Evolutionary conservation across 2,888 invertebrate genomes (phyloP).

Genomic region (Diaprepes abbreviatus): DNA sequence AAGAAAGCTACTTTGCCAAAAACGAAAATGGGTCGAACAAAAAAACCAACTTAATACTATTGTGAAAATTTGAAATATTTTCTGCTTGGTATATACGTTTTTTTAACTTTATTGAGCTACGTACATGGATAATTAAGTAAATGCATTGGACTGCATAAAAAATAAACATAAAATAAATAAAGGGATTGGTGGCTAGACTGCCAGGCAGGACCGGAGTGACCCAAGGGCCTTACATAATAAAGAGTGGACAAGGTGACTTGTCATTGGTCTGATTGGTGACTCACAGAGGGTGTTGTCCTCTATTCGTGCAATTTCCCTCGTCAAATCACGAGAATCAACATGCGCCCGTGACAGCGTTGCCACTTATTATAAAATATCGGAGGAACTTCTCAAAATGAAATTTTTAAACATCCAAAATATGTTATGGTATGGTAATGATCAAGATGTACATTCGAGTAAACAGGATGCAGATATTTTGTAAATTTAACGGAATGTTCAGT

Average conservation of each 20-base stretch:
- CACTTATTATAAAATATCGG: background rate
- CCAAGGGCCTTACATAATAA: slow-evolving; percentile 48
- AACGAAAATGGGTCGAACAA: slow-evolving; percentile 29
- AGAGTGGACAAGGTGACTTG: slow-evolving; percentile 68
- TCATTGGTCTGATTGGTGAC: slow-evolving; percentile 69
- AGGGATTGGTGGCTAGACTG: slow-evolving; percentile 44
- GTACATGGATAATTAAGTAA: slow-evolving; percentile 7
- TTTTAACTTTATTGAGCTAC: no score
- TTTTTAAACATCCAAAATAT: no score
- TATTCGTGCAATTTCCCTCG: slow-evolving; percentile 59
- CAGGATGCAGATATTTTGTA: no score
- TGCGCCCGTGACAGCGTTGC: slow-evolving; percentile 29
- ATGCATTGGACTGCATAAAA: background rate
- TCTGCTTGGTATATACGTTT: no score
- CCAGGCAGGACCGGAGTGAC: slow-evolving; percentile 41
- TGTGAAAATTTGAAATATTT: no score
- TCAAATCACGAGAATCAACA: slow-evolving; percentile 44
- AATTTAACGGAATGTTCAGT: no score
- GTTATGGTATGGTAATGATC: no score
- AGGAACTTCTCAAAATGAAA: no score
- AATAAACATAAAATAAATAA: slow-evolving; percentile 32
- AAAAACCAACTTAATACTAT: no score
- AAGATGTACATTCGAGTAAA: no score
- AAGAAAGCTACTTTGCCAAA: slow-evolving; percentile 37
- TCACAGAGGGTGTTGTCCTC: slow-evolving; percentile 71